Evolutionary conservation across 2,113 vertebrate species (phyloP).

Genomic region (Engystomops pustulosus): DNA sequence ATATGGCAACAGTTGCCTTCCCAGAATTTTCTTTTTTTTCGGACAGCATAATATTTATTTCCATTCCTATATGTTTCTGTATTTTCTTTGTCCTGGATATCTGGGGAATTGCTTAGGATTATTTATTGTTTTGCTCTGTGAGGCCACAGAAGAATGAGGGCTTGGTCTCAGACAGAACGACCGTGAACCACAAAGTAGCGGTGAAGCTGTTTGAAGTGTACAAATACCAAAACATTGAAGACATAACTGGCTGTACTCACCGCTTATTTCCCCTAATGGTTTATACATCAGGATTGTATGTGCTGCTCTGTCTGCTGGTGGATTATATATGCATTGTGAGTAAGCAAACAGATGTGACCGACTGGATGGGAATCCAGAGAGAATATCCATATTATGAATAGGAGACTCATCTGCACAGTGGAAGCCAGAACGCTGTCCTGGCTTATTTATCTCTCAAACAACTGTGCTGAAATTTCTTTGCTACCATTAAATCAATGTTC

Average conservation of each 20-base stretch:
- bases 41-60: slow-evolving; percentile 33
- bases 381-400: slow-evolving; percentile 50
- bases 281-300: slow-evolving; percentile 59
- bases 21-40: slow-evolving; percentile 31
- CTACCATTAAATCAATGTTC: slow-evolving; percentile 1
- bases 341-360: slow-evolving; percentile 56
- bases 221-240: slow-evolving; percentile 51
- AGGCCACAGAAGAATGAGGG: slow-evolving; percentile 39
- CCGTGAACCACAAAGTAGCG: slow-evolving; percentile 51
- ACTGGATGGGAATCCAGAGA: slow-evolving; percentile 39
- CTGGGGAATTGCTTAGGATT: slow-evolving; percentile 48
- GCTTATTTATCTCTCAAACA: slow-evolving; percentile 52
- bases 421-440: slow-evolving; percentile 52
- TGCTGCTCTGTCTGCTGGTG: slow-evolving; percentile 50
- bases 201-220: slow-evolving; percentile 47
- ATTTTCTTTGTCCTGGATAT: slow-evolving; percentile 7
- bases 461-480: slow-evolving; percentile 31
- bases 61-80: slow-evolving; percentile 13
- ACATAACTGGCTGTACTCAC: slow-evolving; percentile 52
- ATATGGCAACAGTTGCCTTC: slow-evolving; percentile 1
- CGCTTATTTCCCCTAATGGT: slow-evolving; percentile 58
- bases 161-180: slow-evolving; percentile 52
- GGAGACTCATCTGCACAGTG: slow-evolving; percentile 36
- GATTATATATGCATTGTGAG: slow-evolving; percentile 59
- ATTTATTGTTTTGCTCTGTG: slow-evolving; percentile 57